These are phyloP conservation scores for Mustela nigripes DNA, from an alignment of 2,113 vertebrate genomes.

Conservation along the genomic window DNA sequence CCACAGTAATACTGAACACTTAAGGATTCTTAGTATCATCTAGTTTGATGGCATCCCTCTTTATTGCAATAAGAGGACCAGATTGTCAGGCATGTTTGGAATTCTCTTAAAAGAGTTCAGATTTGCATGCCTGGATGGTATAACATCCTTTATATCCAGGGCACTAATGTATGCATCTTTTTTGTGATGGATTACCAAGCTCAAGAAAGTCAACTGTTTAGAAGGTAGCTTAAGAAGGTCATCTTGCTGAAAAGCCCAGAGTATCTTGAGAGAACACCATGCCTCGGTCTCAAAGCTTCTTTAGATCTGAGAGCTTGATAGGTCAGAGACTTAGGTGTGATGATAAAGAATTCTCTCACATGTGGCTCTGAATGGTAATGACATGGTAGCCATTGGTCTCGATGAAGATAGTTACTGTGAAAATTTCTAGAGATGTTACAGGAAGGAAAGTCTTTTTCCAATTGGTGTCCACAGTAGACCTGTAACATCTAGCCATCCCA, in stretches of 20 bases:
- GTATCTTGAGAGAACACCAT: slow-evolving; percentile 24
- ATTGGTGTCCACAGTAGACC: slow-evolving; percentile 24
- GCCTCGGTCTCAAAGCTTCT: slow-evolving; percentile 17
- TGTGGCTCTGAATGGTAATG: background rate
- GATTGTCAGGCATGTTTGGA: slow-evolving; percentile 71
- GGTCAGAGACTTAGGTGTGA: background rate
- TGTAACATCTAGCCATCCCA: slow-evolving; percentile 54
- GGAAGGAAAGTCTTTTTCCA: slow-evolving; percentile 49
- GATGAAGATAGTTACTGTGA: slow-evolving; percentile 43
- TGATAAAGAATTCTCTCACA: slow-evolving; percentile 38
- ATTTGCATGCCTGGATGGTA: slow-evolving; percentile 59
- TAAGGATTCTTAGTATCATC: slow-evolving; percentile 51
- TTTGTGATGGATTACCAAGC: slow-evolving; percentile 53
- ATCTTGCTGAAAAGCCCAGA: slow-evolving; percentile 59
- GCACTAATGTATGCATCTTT: background rate
- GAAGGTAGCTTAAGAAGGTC: slow-evolving; percentile 62
- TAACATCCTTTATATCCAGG: slow-evolving; percentile 68
- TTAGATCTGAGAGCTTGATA: slow-evolving; percentile 2
- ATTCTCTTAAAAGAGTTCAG: slow-evolving; percentile 71
- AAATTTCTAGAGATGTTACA: slow-evolving; percentile 58
- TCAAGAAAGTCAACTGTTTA: slow-evolving; percentile 54
- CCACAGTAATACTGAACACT: slow-evolving; percentile 31
- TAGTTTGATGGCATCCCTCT: slow-evolving; percentile 48
- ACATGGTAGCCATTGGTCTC: background rate
- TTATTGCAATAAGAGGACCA: slow-evolving; percentile 44